Evolutionary conservation across 2,888 invertebrate species (phyloP), one percentile per base, ranked within the genome.

Genomic region (Drosophila tanythrix): DNA sequence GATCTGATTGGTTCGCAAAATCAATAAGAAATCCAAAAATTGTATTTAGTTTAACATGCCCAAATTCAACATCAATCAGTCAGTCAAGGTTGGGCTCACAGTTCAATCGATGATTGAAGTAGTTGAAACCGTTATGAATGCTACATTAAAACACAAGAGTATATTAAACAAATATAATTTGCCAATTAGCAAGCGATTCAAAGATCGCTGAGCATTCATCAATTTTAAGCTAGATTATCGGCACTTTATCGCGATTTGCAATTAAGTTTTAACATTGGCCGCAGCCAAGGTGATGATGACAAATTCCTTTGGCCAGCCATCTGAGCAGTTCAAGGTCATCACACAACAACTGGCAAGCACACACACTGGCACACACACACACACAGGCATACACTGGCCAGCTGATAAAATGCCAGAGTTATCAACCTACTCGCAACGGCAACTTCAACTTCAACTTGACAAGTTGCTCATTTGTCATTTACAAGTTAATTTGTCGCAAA

Each of bases 401-500:
- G 71, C 57, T 76, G 86, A 86, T 86, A 74, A 86, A 87, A 86
- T 86, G 40, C 89, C 86, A 70, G 58, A 81, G 71, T 70, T 83
- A 86, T 86, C 89, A 61, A 62, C 36, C 35, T 70, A 76, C 74
- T 68, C 25, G 64, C 70, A 53, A 62, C 55, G 48, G 33, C 35
- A 50, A 36, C 43, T 25, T 5, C 51, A 51, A 76, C 57, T 35
- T 31, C 36, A 35, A 51, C 38, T 38, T 51, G 38, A 70, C 68
- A 70, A 11, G 68, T 60, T 38, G 58, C 63, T 79, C 75, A 74
- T 74, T 74, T 53, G 43, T 13, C 61, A 46, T 52, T 74, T 65
- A 81, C 89, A 89, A 87, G 82, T 82, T 74, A 84, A 87, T 89
- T 87, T 87, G 85, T 78, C 79, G 69, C 74, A 51, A 77, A 53